These are phyloP conservation scores for Myripristis murdjan DNA, from an alignment of 2,797 vertebrate genomes.

Conservation along the genomic window DNA sequence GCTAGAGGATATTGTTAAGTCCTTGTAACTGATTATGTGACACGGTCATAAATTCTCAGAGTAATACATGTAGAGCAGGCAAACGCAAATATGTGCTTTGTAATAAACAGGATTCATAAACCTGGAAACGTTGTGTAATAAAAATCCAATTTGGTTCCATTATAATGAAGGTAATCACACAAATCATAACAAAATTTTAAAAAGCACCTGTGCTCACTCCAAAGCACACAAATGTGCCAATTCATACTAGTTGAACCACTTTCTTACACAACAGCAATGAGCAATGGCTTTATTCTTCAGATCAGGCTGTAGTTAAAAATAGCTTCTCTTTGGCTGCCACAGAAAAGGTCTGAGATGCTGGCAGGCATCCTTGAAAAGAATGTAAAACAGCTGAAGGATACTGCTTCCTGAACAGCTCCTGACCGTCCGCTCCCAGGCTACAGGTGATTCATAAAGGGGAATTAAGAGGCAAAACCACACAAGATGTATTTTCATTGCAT, in stretches of 20 bases:
- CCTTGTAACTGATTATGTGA: no score
- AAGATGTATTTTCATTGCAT: neutral
- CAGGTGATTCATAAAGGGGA: constrained; percentile 8
- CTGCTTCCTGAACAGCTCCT: constrained; percentile 5
- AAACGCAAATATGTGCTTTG: neutral
- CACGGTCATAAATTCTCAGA: no score
- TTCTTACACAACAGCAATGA: constrained; percentile 21
- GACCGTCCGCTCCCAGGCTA: neutral
- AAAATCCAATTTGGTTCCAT: neutral
- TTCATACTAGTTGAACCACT: neutral
- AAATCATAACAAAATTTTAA: neutral
- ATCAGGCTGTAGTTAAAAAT: constrained; percentile 20
- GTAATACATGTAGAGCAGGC: neutral
- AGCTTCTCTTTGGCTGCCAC: constrained; percentile 8
- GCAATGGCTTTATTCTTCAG: constrained; percentile 11
- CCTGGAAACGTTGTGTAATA: neutral
- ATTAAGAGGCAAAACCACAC: neutral
- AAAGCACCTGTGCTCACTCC: neutral
- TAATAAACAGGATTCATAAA: neutral
- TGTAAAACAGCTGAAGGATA: constrained; percentile 13
- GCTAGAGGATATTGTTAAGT: no score
- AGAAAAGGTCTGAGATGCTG: constrained; percentile 6
- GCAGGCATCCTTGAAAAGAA: constrained; percentile 15
- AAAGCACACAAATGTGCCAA: neutral
- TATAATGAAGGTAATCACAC: neutral